phyloP scores from a whole-genome alignment of 2,888 invertebrate genomes.

The Bombyx huttoni region DNA sequence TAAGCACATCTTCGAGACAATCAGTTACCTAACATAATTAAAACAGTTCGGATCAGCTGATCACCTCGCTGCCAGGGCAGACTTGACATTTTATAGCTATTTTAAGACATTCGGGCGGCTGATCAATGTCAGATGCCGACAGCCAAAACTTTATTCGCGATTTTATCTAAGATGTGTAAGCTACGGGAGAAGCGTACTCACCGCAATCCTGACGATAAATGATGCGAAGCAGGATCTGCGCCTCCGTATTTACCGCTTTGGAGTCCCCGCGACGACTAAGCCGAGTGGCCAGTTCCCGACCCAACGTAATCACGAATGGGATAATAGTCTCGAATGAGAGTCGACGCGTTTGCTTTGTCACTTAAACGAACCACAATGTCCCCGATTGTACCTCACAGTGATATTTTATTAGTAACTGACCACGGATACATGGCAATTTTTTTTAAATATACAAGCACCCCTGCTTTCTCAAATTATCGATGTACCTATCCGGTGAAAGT shows the following conservation, averaged over 20 bases:
- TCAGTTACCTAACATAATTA: slow-evolving; percentile 62
- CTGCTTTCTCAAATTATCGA: slow-evolving; percentile 53
- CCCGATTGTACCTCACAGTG: slow-evolving; percentile 54
- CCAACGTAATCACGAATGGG: slow-evolving; percentile 64
- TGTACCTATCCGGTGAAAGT: slow-evolving; percentile 58
- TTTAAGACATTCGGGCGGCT: slow-evolving; percentile 65
- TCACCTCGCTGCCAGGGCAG: slow-evolving; percentile 60
- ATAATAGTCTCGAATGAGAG: slow-evolving; percentile 62
- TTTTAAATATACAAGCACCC: slow-evolving; percentile 35
- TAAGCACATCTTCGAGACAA: slow-evolving; percentile 32
- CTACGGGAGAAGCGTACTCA: slow-evolving; percentile 37
- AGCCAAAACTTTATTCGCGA: slow-evolving; percentile 16
- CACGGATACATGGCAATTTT: slow-evolving; percentile 52
- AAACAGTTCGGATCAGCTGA: slow-evolving; percentile 64
- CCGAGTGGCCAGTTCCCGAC: slow-evolving; percentile 59
- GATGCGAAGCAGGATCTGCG: slow-evolving; percentile 63
- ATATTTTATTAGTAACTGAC: slow-evolving; percentile 38
- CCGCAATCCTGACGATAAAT: slow-evolving; percentile 68
- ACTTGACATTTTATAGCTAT: slow-evolving; percentile 67
- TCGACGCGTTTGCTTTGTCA: slow-evolving; percentile 62
- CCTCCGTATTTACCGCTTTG: slow-evolving; percentile 71
- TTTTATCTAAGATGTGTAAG: slow-evolving; percentile 9
- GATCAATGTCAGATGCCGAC: slow-evolving; percentile 65
- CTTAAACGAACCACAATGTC: slow-evolving; percentile 57
- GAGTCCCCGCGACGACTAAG: slow-evolving; percentile 65